phyloP scores from a whole-genome alignment of 2,797 vertebrate genomes.

The Mus spretus region DNA sequence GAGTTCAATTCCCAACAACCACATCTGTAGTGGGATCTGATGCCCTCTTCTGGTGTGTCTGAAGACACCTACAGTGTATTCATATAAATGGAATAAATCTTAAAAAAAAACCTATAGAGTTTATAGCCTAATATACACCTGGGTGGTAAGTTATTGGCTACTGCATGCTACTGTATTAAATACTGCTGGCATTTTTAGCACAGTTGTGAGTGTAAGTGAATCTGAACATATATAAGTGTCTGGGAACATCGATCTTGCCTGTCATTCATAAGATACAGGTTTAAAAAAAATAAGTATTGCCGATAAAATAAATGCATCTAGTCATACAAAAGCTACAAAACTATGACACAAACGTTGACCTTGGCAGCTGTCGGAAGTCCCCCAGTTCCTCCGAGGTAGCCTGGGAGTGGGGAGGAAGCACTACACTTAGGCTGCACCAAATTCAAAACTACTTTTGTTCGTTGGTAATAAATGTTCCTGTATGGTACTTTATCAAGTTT shows the following conservation, averaged over 20 bases:
- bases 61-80: too few relatives aligned
- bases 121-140: not conserved
- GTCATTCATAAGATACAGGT: not conserved
- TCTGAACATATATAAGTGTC: not conserved
- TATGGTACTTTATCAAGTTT: not conserved
- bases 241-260: not conserved
- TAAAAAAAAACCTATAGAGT: not conserved
- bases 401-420: not conserved
- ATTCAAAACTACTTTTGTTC: not conserved
- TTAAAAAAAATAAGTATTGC: not conserved
- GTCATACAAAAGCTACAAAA: not conserved
- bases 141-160: not conserved
- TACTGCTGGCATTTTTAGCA: not conserved
- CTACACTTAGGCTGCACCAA: not conserved
- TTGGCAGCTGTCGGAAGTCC: not conserved
- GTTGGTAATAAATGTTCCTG: not conserved
- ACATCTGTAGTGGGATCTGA: too few relatives aligned
- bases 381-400: not conserved
- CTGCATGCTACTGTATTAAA: not conserved
- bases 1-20: too few relatives aligned
- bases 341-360: too few relatives aligned
- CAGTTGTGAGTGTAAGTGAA: not conserved
- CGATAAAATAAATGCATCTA: not conserved
- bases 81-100: too few relatives aligned
- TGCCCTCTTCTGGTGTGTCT: too few relatives aligned